Evolutionary conservation across 1,140 invertebrate species (phyloP).

Genomic region (Parapsyche elsis): DNA sequence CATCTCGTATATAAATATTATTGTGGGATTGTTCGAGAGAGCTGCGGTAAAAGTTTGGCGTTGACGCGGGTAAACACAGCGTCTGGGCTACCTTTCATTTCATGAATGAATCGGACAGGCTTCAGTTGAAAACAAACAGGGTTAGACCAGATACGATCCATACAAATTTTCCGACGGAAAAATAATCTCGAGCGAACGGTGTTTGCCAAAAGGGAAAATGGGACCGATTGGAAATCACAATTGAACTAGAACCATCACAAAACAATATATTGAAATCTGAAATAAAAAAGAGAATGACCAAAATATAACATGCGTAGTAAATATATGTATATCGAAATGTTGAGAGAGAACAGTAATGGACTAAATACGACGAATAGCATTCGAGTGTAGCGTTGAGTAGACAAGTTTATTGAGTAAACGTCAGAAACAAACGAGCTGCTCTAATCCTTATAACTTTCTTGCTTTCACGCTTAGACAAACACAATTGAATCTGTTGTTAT

Average conservation of each 20-base stretch:
- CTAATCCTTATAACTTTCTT: background rate
- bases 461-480: background rate
- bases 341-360: too few species aligned
- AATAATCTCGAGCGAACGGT: background rate
- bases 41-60: slow-evolving; percentile 7
- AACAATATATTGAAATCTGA: too few species aligned
- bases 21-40: background rate
- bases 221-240: too few species aligned
- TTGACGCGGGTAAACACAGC: slow-evolving; percentile 1
- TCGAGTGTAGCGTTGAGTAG: background rate
- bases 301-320: too few species aligned
- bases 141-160: background rate
- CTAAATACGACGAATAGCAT: too few species aligned
- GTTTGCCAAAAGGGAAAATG: background rate
- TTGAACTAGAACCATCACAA: too few species aligned
- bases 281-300: too few species aligned
- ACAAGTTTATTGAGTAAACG: slow-evolving; percentile 1
- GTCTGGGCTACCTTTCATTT: background rate
- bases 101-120: background rate
- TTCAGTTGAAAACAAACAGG: slow-evolving; percentile 11
- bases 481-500: background rate
- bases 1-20: too few species aligned
- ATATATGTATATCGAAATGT: too few species aligned
- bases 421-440: background rate
- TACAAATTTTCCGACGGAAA: background rate